Conservation (phyloP, 2,113 vertebrate species). For the Motacilla tschutschensis region DNA sequence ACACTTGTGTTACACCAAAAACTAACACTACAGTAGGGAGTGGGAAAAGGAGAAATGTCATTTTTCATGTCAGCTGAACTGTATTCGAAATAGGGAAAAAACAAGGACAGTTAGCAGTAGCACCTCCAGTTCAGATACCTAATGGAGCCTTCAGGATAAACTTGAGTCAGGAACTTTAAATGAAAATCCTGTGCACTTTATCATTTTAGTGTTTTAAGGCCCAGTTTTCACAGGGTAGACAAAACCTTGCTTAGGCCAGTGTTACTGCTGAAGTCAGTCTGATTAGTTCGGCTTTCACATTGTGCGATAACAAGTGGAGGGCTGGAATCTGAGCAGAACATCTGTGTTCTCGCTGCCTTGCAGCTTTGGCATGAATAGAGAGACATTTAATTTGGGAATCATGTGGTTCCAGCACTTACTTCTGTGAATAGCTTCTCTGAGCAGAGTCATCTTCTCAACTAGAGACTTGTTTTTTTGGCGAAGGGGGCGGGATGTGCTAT, state of each 20-base stretch:
- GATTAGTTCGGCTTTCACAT: not conserved
- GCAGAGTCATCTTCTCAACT: not conserved
- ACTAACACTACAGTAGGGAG: not conserved
- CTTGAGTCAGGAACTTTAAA: not conserved
- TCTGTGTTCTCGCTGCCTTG: not conserved
- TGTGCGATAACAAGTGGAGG: not conserved
- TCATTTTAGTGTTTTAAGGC: not conserved
- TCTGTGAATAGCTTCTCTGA: conserved; percentile 26
- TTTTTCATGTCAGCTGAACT: not conserved
- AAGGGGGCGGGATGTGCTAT: not conserved
- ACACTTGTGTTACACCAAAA: accelerated
- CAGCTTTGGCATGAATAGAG: conserved; percentile 21
- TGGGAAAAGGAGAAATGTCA: not conserved
- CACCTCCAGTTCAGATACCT: not conserved
- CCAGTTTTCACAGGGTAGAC: not conserved
- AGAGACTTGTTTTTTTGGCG: not conserved
- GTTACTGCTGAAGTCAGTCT: not conserved
- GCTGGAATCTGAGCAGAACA: not conserved
- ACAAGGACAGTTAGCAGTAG: not conserved
- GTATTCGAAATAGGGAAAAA: not conserved
- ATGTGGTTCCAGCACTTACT: not conserved
- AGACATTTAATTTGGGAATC: not conserved
- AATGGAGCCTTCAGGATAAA: not conserved
- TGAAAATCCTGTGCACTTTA: not conserved
- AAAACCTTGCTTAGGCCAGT: not conserved